A percentile compares a stretch with the other conserved stretches of the same genome.
These are phyloP conservation scores for Allolobophora icterica DNA, from an alignment of 2,888 invertebrate genomes.

Conservation along the genomic window DNA sequence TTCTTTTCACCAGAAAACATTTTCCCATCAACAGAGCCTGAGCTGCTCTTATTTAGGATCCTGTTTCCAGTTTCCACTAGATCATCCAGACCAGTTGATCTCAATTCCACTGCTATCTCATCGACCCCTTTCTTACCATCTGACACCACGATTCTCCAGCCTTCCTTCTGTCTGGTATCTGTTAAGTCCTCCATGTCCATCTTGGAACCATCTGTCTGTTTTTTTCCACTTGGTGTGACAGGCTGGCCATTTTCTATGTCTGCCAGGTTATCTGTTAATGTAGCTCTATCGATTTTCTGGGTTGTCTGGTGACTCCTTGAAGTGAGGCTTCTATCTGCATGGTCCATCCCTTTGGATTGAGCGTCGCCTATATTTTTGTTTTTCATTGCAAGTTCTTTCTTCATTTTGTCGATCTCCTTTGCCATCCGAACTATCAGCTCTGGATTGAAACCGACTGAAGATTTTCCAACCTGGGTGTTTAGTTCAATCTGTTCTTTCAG, in stretches of 20 bases:
- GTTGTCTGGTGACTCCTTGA: not conserved
- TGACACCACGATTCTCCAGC: not conserved
- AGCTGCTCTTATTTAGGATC: not conserved
- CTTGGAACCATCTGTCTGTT: not conserved
- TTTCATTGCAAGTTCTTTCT: not conserved
- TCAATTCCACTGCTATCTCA: not conserved
- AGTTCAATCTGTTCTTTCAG: constrained; percentile 17
- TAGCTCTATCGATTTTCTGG: not conserved
- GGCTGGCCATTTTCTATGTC: not conserved
- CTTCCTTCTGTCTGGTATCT: not conserved
- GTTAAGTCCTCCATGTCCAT: not conserved
- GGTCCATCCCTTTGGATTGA: not conserved
- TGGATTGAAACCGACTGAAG: constrained; percentile 7
- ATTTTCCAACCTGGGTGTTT: not conserved
- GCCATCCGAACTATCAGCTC: constrained; percentile 18
- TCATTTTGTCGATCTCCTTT: not conserved
- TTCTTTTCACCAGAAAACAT: not conserved
- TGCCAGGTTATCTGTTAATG: not conserved
- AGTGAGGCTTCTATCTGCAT: not conserved
- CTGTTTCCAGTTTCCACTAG: not conserved
- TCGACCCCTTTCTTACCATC: not conserved
- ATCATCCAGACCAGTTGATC: not conserved
- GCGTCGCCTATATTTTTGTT: not conserved
- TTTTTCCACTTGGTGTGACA: not conserved
- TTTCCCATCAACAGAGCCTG: not conserved